Evolutionary conservation across 2,888 invertebrate genomes (phyloP), one percentile per base, ranked within the genome.

Genomic region (Rhopalosiphum nymphaeae): DNA sequence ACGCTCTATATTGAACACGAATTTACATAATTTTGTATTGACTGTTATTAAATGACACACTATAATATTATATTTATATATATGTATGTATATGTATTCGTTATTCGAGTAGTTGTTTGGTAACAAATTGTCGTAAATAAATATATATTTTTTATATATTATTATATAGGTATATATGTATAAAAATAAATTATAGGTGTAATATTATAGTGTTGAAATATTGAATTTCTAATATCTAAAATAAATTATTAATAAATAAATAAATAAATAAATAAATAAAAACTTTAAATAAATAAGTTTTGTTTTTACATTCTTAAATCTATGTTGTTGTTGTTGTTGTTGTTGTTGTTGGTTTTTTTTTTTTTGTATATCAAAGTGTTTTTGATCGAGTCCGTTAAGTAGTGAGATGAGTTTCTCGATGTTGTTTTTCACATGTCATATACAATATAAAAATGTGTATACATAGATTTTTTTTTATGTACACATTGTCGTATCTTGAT

Each of bases 241-340:
- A 94, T 94, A 94, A 94, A 90, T 94, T 61, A 90, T 90, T 93
- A 93, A 93, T 92, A 56, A 92, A 93, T 93, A 93, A 92, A 92
- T 93, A 89, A 89, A 93, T 93, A 93, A 93, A 90, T 94, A 94
- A 94, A 94, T 89, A 89, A 90, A 90, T 78, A 78, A 78, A 78
- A 78, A 78, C 36, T 78, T 78, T 78, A 36, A 78, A 78, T 94
- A 94, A 93, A 90, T 89, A 93, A 90, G 85, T 94, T 90, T 61
- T 26, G 85, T 94, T 94, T 94, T 90, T 94, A 93, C 93, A 90
- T 89, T 93, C 93, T 93, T 93, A 93, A 93, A 56, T 89, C 93
- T 93, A 93, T 36, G 89, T 67, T 56, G 42, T 89, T 92, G 53
- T 91, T 53, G 53, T 78, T n/a, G 44, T 26, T 61, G 13, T 44